Evolutionary conservation across 2,888 invertebrate species (phyloP), one percentile per base, ranked within the genome.

Genomic region (Cantharis lateralis): DNA sequence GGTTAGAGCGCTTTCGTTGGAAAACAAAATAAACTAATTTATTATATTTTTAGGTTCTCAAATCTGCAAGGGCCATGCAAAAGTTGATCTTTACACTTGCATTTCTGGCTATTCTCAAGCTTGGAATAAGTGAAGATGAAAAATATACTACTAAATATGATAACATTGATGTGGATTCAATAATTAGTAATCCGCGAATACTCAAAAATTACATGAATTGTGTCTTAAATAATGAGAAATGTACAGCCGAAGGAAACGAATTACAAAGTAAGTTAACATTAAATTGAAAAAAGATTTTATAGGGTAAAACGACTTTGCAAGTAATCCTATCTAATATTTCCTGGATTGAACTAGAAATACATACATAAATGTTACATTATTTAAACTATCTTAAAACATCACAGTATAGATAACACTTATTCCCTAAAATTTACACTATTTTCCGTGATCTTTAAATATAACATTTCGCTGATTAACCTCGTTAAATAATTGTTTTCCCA

Each of bases 131-230:
- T 20, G 81, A 82, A 16, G 81, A 82, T 0, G 84, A 87, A 3
- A 89, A 89, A 24, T 94, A 93, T 87, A 92, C 93, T 0, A 91
- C 92, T 80, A 93, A 92, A 85, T 94, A 92, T 88, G 93, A 93
- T 86, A 91, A 93, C 84, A 89, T 94, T 80, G 92, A 94, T 83
- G 85, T 94, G 26, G 93, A 94, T 20, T 90, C 92, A 83, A 92
- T 94, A 79, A 88, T 94, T 1, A 89, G 89, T 80, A 94, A 92
- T 66, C 90, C 92, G 3, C 90, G 93, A 63, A 88, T 94, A 11
- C 88, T 94, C 66, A 91, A 91, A 80, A 93, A 91, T 73, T 94
- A 94, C 84, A 90, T 93, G 5, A 91, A 93, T 82, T 94, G 94
- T 83, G 88, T 94, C 1, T 84, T 93, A 79, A 93, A 92, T 0